Evolutionary conservation across 1,140 invertebrate species (phyloP), one percentile per base, ranked within the genome.

Genomic region (Bombus waltoni): DNA sequence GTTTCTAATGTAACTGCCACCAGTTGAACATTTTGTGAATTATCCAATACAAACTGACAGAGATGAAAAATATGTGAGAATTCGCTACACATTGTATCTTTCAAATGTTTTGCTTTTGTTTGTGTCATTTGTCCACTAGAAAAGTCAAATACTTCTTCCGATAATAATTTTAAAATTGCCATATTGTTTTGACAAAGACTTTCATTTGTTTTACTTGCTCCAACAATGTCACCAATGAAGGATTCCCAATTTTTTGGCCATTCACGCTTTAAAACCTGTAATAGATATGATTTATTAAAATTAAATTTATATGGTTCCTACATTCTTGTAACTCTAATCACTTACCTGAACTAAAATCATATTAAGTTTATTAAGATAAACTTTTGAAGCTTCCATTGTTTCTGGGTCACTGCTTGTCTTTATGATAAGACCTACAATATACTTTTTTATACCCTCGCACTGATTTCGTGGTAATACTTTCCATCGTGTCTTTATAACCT

Each of bases 201-300:
- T 95, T 99, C 99, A 94, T 99, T 99, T 25, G 99, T 99, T 96
- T 99, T 99, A 93, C 98, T 99, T 25, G 99, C 98, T 65, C 99
- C 99, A 76, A 99, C 99, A 95, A 99, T 99, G 93, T 99, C 99
- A 92, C 98, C 97, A 87, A 99, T 99, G 94, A 99, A 99, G 10
- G 98, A 98, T 93, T 99, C 98, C 99, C 99, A 99, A 94, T 99
- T 99, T 93, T 99, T 99, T 72, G 99, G 99, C 99, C 99, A 99
- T 95, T 99, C 99, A 92, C 99, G 96, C 95, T 99, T 99, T 88
- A 99, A 96, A 88, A 99, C 99, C 97, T 99, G 15, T 72, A 44
- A 28, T 8, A 38, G 78, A 78, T 40, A 62, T 38, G n/a, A 0
- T n/a, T 53, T 9, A 40, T 75, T 40, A 62, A 62, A 15, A 62